These are phyloP conservation scores for Tholera decimalis DNA, from an alignment of 2,888 invertebrate species.

Conservation along the genomic window DNA sequence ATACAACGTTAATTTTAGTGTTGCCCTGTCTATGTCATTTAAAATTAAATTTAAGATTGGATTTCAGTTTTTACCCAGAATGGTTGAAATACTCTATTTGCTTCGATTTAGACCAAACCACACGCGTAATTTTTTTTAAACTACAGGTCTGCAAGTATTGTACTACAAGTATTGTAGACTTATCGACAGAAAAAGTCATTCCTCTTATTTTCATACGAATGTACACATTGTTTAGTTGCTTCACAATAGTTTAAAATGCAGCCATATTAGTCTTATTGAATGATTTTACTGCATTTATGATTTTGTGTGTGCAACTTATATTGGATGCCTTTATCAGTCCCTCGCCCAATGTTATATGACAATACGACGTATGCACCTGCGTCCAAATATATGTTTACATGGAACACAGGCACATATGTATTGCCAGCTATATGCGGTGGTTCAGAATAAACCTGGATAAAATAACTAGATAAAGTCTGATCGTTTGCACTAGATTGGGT, in stretches of 20 bases:
- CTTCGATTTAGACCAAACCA: too few species aligned
- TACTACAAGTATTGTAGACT: too few species aligned
- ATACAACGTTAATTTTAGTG: too few species aligned
- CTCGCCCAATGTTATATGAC: constrained; percentile 1
- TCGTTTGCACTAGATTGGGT: not conserved
- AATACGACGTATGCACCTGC: not conserved
- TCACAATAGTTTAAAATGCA: constrained; percentile 33
- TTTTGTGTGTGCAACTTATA: constrained; percentile 20
- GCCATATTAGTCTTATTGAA: not conserved
- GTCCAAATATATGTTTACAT: constrained; percentile 24
- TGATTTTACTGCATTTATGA: constrained; percentile 10
- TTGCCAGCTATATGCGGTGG: not conserved
- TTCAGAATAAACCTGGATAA: not conserved
- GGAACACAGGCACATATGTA: not conserved
- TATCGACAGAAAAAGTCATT: too few species aligned
- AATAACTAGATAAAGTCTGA: not conserved
- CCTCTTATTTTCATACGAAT: too few species aligned
- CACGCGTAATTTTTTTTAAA: too few species aligned
- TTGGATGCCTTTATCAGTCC: not conserved
- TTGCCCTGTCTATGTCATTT: too few species aligned
- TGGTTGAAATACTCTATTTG: too few species aligned
- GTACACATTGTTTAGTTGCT: too few species aligned
- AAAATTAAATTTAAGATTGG: too few species aligned
- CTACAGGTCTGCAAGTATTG: too few species aligned
- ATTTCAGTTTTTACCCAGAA: too few species aligned